phyloP scores from a whole-genome alignment of 2,797 vertebrate genomes.

The Bufotes viridis region DNA sequence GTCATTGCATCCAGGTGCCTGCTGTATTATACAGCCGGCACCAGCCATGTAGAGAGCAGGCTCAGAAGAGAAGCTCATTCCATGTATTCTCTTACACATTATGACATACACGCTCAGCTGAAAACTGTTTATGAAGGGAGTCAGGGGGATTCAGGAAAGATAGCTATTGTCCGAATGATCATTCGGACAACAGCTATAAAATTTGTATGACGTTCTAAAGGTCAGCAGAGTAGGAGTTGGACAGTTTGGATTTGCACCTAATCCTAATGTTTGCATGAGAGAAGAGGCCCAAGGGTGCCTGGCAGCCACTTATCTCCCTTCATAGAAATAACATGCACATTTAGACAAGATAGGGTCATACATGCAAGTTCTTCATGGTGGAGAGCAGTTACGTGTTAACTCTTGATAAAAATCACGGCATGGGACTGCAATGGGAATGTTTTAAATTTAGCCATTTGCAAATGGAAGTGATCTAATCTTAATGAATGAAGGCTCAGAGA shows the following conservation, averaged over 20 bases:
- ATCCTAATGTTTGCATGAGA: background rate
- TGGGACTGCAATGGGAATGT: background rate
- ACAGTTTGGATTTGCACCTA: background rate
- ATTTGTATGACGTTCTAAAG: too few species aligned
- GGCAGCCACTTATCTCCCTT: background rate
- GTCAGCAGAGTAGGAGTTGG: background rate
- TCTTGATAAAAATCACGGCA: background rate
- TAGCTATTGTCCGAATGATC: too few species aligned
- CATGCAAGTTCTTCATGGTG: background rate
- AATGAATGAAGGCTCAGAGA: background rate
- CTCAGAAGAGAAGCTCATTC: too few species aligned
- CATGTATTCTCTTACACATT: too few species aligned
- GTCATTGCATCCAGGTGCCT: too few species aligned
- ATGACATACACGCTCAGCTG: too few species aligned
- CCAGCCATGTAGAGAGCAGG: too few species aligned
- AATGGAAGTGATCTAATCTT: background rate
- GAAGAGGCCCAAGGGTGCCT: background rate
- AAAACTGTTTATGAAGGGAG: too few species aligned
- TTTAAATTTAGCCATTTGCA: conserved; percentile 2
- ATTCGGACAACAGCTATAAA: too few species aligned
- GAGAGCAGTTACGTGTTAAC: background rate
- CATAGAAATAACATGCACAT: background rate
- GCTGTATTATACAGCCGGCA: too few species aligned
- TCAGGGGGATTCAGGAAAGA: too few species aligned
- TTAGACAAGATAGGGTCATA: background rate